Evolutionary conservation across 2,113 vertebrate genomes (phyloP).

Genomic region (Rhizomys pruinosus): DNA sequence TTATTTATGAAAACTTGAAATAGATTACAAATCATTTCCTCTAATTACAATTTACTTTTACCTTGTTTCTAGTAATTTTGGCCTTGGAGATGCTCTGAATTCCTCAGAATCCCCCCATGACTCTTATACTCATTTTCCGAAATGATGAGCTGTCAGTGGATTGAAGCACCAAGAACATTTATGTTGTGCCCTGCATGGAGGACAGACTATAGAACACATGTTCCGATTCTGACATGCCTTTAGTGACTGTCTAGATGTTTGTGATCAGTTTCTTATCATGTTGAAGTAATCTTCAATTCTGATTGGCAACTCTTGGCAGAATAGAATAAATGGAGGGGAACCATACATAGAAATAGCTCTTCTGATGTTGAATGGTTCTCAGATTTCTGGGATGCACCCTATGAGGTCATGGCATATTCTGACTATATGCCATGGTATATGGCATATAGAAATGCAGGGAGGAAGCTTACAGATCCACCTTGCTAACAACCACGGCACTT

Average conservation of each 20-base stretch:
- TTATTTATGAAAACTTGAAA: background rate
- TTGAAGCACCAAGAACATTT: background rate
- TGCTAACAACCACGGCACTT: no score
- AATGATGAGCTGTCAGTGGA: background rate
- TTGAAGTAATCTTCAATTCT: constrained; percentile 1
- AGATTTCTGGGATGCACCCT: background rate
- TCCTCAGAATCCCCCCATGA: background rate
- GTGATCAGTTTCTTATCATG: background rate
- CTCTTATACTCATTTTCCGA: background rate
- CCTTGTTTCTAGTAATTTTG: background rate
- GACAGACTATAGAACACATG: background rate
- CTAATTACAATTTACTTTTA: background rate
- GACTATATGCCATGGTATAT: no score
- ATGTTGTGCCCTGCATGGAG: fast-evolving
- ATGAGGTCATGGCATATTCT: background rate
- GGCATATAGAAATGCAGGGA: no score
- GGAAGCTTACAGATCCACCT: no score
- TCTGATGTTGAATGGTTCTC: background rate
- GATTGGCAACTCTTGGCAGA: background rate
- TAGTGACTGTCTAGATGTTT: background rate
- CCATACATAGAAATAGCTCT: background rate
- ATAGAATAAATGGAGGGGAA: background rate
- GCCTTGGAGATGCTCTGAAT: background rate
- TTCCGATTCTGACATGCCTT: background rate
- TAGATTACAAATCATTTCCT: background rate